These are phyloP conservation scores for Caenorhabditis zanzibari DNA, from an alignment of 2,888 invertebrate species.

Conservation along the genomic window DNA sequence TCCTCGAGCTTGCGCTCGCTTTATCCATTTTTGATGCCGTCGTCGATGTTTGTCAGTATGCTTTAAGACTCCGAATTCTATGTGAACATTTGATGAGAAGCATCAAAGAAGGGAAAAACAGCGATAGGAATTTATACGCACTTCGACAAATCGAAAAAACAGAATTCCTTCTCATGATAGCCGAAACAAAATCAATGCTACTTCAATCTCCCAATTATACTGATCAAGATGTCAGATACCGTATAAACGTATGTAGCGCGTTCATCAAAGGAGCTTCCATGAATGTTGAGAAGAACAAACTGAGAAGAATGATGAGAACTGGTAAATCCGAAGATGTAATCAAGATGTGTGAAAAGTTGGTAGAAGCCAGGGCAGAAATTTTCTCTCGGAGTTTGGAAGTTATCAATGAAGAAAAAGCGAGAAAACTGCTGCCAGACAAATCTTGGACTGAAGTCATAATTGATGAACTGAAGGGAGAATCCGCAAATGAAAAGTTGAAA, in stretches of 20 bases:
- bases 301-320: not conserved
- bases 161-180: not conserved
- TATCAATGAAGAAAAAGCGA: too few species aligned
- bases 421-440: too few species aligned
- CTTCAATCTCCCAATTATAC: not conserved
- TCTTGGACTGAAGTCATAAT: too few species aligned
- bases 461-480: too few species aligned
- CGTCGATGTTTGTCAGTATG: slow-evolving; percentile 6
- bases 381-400: not conserved
- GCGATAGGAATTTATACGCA: too few species aligned
- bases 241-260: not conserved
- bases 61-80: slow-evolving; percentile 1
- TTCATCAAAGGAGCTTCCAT: slow-evolving; percentile 13
- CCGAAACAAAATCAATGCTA: slow-evolving; percentile 1
- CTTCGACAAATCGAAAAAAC: not conserved
- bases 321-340: not conserved
- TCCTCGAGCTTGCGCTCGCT: not conserved
- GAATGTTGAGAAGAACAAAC: slow-evolving; percentile 11
- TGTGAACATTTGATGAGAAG: too few species aligned
- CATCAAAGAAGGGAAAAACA: not conserved
- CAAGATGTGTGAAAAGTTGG: not conserved
- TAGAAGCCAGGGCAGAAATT: not conserved
- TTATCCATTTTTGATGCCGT: not conserved
- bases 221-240: too few species aligned
- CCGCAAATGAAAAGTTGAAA: too few species aligned